These are phyloP conservation scores for Luscinia luscinia DNA, from an alignment of 2,797 vertebrate species.

Conservation along the genomic window DNA sequence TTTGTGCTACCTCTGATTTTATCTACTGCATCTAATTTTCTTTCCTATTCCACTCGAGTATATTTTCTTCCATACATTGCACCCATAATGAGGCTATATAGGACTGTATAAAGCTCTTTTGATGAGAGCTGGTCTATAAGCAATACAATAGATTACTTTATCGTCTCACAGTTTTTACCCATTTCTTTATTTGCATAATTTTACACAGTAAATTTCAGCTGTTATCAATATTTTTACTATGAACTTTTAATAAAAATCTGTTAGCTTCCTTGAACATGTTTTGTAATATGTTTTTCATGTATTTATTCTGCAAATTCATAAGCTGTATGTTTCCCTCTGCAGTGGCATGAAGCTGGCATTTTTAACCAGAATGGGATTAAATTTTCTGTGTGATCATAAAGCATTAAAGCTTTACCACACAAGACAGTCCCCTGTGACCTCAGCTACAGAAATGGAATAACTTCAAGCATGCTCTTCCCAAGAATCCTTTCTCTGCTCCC, in stretches of 20 bases:
- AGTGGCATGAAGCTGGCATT: slow-evolving; percentile 59
- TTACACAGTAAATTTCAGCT: slow-evolving; percentile 14
- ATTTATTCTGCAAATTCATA: slow-evolving; percentile 45
- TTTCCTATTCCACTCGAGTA: background rate
- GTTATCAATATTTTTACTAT: slow-evolving; percentile 54
- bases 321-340: slow-evolving; percentile 50
- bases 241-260: slow-evolving; percentile 8
- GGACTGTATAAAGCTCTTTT: slow-evolving; percentile 21
- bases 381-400: slow-evolving; percentile 73
- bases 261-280: slow-evolving; percentile 16
- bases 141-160: slow-evolving; percentile 10
- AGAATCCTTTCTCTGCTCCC: slow-evolving; percentile 11
- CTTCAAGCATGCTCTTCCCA: slow-evolving; percentile 52
- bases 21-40: background rate
- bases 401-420: slow-evolving; percentile 71
- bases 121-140: background rate
- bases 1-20: background rate
- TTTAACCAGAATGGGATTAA: slow-evolving; percentile 75
- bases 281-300: slow-evolving; percentile 36
- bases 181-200: slow-evolving; percentile 33
- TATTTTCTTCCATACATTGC: background rate
- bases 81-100: slow-evolving; percentile 11
- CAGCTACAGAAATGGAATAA: slow-evolving; percentile 58
- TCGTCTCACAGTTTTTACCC: slow-evolving; percentile 22
- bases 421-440: slow-evolving; percentile 63